Evolutionary conservation across 2,888 invertebrate genomes (phyloP).

Genomic region (Ecdyonurus torrentis): DNA sequence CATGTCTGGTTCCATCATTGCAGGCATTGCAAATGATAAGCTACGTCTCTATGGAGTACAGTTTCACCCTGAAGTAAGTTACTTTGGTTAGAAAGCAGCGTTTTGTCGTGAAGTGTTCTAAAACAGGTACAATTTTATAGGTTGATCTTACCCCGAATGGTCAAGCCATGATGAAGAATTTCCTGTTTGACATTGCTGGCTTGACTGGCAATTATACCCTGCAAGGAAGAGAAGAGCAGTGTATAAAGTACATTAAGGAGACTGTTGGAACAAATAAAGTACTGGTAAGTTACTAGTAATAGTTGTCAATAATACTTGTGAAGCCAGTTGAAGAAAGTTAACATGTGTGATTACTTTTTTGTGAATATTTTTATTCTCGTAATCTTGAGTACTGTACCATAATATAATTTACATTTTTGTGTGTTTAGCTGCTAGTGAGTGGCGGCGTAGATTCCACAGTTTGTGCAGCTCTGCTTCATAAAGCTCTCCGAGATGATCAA

Average conservation of each 20-base stretch:
- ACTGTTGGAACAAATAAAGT: constrained; percentile 86
- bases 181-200: constrained; percentile 81
- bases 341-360: neutral
- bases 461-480: constrained; percentile 86
- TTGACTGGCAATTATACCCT: constrained; percentile 78
- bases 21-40: constrained; percentile 84
- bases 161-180: constrained; percentile 81
- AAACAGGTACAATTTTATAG: constrained; percentile 24
- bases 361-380: neutral
- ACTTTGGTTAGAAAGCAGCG: too few species aligned
- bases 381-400: too few species aligned
- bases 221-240: constrained; percentile 68
- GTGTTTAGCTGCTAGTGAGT: constrained; percentile 66
- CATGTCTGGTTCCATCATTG: constrained; percentile 63
- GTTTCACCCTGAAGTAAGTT: constrained; percentile 85
- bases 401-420: too few species aligned
- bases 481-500: constrained; percentile 75
- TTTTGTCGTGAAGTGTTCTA: neutral
- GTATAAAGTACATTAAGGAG: constrained; percentile 81
- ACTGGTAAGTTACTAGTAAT: constrained; percentile 43
- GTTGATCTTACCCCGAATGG: constrained; percentile 90
- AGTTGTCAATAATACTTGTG: neutral
- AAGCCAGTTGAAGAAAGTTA: neutral
- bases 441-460: constrained; percentile 99
- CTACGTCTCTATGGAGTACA: constrained; percentile 87